A percentile compares a stretch with the other conserved stretches of the same genome.
phyloP scores from a whole-genome alignment of 2,797 vertebrate genomes.

The Fundulus diaphanus region DNA sequence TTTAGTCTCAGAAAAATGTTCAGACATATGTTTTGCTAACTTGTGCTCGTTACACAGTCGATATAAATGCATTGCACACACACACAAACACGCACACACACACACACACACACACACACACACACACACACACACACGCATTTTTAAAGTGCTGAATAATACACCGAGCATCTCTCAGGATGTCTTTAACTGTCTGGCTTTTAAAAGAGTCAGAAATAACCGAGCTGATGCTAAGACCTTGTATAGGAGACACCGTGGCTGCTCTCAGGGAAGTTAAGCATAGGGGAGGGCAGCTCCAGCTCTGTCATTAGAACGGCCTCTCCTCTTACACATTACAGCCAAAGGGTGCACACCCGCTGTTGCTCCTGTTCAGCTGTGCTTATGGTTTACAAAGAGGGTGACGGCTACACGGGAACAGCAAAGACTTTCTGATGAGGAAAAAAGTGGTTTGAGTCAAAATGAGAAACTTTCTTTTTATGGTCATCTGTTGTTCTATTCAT shows the following conservation, averaged over 20 bases:
- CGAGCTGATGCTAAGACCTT: constrained; percentile 10
- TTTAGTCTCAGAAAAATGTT: not conserved
- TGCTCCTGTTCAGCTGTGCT: constrained; percentile 30
- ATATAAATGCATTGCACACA: not conserved
- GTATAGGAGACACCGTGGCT: constrained; percentile 7
- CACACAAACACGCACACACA: too few relatives aligned
- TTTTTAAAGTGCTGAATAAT: constrained; percentile 1
- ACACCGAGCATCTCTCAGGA: constrained; percentile 1
- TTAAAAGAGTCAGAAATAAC: constrained; percentile 24
- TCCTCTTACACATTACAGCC: constrained; percentile 27
- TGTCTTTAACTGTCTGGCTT: not conserved
- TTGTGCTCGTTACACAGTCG: constrained; percentile 1
- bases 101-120: too few relatives aligned
- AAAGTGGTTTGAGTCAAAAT: not conserved
- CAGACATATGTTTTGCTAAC: not conserved
- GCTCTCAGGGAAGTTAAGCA: constrained; percentile 35
- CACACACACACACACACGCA: too few relatives aligned
- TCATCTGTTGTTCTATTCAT: not conserved
- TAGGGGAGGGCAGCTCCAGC: constrained; percentile 16
- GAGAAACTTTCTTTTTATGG: not conserved
- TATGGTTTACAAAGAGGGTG: constrained; percentile 22
- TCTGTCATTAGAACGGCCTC: constrained; percentile 36
- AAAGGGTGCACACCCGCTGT: constrained; percentile 36
- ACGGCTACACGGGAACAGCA: constrained; percentile 2
- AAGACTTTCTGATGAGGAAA: not conserved